Conservation (phyloP, 2,888 invertebrate genomes). For the Megalurothrips usitatus region DNA sequence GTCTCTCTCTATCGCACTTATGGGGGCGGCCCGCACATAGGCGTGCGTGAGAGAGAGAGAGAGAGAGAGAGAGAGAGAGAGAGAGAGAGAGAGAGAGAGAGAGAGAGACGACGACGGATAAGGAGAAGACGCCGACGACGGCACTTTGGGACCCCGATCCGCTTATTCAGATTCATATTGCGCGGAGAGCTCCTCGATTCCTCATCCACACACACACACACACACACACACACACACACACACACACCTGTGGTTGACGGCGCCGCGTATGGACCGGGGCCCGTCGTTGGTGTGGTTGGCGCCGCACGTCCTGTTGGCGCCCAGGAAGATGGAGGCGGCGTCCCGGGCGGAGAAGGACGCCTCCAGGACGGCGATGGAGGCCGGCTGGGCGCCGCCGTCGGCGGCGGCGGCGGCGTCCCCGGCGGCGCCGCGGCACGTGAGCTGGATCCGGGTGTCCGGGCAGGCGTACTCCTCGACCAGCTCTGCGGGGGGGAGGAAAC, state of each 20-base stretch:
- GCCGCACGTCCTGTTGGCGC: constrained; percentile 3
- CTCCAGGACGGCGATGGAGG: constrained; percentile 59
- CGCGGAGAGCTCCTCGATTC: too few relatives aligned
- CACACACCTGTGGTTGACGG: neutral
- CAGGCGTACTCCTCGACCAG: constrained; percentile 60
- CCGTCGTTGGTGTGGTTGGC: constrained; percentile 13
- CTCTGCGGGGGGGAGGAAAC: constrained; percentile 48
- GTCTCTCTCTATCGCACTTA: neutral
- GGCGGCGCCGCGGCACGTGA: constrained; percentile 59
- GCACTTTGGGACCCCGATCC: too few relatives aligned
- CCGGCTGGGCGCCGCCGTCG: constrained; percentile 37
- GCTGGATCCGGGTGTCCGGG: constrained; percentile 55
- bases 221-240: too few relatives aligned
- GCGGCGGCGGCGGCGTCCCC: constrained; percentile 51
- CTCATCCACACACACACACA: too few relatives aligned
- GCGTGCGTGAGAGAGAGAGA: too few relatives aligned
- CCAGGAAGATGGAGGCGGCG: constrained; percentile 18
- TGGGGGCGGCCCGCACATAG: too few relatives aligned
- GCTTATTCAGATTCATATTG: too few relatives aligned
- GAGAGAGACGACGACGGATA: too few relatives aligned
- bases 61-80: too few relatives aligned
- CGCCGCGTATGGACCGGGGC: neutral
- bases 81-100: too few relatives aligned
- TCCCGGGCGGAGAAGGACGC: constrained; percentile 52
- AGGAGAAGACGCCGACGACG: too few relatives aligned